Evolutionary conservation across 2,888 invertebrate species (phyloP).

Genomic region (Eurytoma adleriae): DNA sequence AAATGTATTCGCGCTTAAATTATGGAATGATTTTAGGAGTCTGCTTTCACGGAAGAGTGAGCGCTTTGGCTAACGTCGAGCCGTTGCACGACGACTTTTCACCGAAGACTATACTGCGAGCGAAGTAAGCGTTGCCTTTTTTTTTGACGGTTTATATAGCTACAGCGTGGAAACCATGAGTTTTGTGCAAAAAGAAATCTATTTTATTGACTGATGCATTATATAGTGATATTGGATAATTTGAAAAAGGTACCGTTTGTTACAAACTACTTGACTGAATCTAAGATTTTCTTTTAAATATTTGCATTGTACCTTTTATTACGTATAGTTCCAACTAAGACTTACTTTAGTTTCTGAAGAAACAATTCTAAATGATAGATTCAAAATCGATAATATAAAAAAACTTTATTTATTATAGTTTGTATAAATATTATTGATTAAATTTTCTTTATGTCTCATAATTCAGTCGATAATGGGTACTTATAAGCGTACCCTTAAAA

Average conservation of each 20-base stretch:
- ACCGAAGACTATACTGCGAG: slow-evolving; percentile 10
- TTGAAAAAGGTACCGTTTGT: not conserved
- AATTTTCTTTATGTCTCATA: slow-evolving; percentile 31
- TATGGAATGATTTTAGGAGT: slow-evolving; percentile 58
- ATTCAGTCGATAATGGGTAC: slow-evolving; percentile 39
- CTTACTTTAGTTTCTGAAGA: slow-evolving; percentile 4
- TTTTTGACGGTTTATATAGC: not conserved
- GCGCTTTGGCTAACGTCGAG: slow-evolving; percentile 43
- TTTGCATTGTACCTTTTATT: not conserved
- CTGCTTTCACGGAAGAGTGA: slow-evolving; percentile 46
- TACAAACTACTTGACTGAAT: slow-evolving; percentile 1
- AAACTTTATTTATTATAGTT: slow-evolving; percentile 40
- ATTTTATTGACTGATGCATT: slow-evolving; percentile 4
- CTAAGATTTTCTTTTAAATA: slow-evolving; percentile 5
- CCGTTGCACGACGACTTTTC: slow-evolving; percentile 1
- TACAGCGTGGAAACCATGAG: not conserved
- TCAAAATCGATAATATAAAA: slow-evolving; percentile 39
- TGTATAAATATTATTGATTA: slow-evolving; percentile 34
- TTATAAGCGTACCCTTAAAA: slow-evolving; percentile 1
- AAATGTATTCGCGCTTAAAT: slow-evolving; percentile 48
- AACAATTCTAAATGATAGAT: slow-evolving; percentile 14
- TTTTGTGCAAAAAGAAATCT: not conserved
- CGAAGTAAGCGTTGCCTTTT: not conserved
- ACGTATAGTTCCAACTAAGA: slow-evolving; percentile 19
- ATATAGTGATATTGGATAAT: slow-evolving; percentile 2